Conservation (phyloP, 1,140 invertebrate genomes). For the Ladona fulva region DNA sequence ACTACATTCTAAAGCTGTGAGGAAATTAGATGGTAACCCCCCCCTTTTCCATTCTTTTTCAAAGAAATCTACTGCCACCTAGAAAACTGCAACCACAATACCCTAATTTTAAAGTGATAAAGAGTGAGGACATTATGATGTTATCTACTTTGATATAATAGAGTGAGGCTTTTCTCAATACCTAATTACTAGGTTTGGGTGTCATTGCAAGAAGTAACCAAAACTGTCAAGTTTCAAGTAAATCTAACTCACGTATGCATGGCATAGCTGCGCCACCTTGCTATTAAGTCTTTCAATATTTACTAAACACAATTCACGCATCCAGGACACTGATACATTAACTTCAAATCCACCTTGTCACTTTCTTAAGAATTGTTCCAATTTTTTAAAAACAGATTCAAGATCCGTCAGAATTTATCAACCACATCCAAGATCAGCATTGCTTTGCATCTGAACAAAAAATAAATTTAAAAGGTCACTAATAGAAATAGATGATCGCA, state of each 20-base stretch:
- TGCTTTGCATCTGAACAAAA: neutral
- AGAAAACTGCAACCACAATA: neutral
- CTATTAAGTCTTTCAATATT: neutral
- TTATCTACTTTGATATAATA: conserved; percentile 8
- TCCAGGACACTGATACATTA: neutral
- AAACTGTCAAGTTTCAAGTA: neutral
- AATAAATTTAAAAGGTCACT: neutral
- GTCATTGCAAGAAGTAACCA: neutral
- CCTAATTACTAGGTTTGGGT: neutral
- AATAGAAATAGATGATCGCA: neutral
- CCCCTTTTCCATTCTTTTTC: neutral
- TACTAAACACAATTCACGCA: neutral
- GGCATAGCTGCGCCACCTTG: neutral
- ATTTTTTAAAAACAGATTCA: neutral
- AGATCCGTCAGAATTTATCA: neutral
- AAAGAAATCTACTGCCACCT: neutral
- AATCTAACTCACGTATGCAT: neutral
- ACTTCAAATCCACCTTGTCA: conserved; percentile 9
- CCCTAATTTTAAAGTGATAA: conserved; percentile 1
- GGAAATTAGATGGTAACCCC: no score
- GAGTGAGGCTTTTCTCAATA: neutral
- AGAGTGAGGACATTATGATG: conserved; percentile 5
- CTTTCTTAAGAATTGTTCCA: neutral
- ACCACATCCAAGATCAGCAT: neutral
- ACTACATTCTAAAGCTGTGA: neutral